These are phyloP conservation scores for Arremon brunneinucha DNA, from an alignment of 2,797 vertebrate genomes.

Conservation along the genomic window DNA sequence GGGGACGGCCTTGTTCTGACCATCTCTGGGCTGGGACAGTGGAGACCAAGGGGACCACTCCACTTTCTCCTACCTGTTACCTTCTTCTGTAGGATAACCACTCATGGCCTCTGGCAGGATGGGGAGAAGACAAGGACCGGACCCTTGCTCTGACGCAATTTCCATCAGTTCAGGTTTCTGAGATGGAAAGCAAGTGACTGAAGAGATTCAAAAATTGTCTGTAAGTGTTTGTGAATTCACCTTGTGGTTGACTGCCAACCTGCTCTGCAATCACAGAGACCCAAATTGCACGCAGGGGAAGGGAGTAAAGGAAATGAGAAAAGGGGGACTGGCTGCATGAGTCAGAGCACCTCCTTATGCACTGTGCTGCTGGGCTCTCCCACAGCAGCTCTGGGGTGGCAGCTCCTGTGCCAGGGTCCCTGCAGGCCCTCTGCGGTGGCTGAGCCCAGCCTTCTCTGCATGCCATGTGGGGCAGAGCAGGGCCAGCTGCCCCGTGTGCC, in stretches of 20 bases:
- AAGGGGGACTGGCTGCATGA: neutral
- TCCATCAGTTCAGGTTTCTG: neutral
- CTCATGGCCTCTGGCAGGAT: neutral
- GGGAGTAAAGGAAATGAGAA: neutral
- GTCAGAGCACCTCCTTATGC: neutral
- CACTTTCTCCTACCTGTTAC: neutral
- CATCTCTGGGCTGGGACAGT: neutral
- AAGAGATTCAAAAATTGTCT: neutral
- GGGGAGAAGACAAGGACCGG: neutral
- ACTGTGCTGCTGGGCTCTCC: neutral
- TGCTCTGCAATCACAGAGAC: neutral
- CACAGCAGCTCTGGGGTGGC: neutral
- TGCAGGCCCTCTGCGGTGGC: rapidly evolving
- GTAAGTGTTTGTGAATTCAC: neutral
- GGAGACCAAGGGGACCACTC: rapidly evolving
- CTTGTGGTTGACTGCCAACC: neutral
- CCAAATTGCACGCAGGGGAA: neutral
- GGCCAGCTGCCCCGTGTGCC: rapidly evolving
- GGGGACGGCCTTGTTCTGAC: neutral
- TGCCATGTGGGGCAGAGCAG: rapidly evolving
- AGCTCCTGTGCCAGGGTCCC: neutral
- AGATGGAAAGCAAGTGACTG: rapidly evolving
- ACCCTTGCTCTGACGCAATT: neutral
- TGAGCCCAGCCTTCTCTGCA: rapidly evolving
- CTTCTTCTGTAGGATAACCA: rapidly evolving